Percentiles rank a stretch among this genome's conserved stretches.
These are phyloP conservation scores for Cheilosia vulpina DNA, from an alignment of 2,888 invertebrate genomes.

Conservation along the genomic window DNA sequence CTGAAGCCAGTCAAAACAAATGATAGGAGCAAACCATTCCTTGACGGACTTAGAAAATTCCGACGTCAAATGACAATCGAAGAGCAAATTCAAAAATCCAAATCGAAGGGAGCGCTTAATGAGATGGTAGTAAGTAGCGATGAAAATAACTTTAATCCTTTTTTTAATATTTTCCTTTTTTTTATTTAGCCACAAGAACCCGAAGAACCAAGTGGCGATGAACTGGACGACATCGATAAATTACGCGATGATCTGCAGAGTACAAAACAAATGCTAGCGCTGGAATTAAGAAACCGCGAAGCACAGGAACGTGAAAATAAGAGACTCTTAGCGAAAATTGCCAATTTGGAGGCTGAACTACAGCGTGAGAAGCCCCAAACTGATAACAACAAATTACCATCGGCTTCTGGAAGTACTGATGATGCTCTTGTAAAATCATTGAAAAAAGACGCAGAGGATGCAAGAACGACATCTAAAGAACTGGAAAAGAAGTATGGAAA, in stretches of 20 bases:
- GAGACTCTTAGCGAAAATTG: constrained; percentile 90
- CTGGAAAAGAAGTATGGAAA: constrained; percentile 91
- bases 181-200: constrained; percentile 76
- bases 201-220: constrained; percentile 90
- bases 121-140: constrained; percentile 82
- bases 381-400: constrained; percentile 80
- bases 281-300: constrained; percentile 94
- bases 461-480: constrained; percentile 91
- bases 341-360: constrained; percentile 92
- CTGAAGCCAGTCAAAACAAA: constrained; percentile 91
- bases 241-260: constrained; percentile 95
- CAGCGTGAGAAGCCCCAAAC: constrained; percentile 87
- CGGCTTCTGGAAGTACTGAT: constrained; percentile 84
- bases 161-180: not conserved
- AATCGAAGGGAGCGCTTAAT: constrained; percentile 86
- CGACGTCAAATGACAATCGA: constrained; percentile 95
- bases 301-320: constrained; percentile 94
- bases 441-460: constrained; percentile 90
- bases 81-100: constrained; percentile 93
- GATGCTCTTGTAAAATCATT: constrained; percentile 88
- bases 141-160: not conserved
- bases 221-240: constrained; percentile 95
- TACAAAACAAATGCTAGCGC: constrained; percentile 94
- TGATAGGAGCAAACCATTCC: constrained; percentile 93
- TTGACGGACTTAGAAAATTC: constrained; percentile 93